A percentile compares a stretch with the other conserved stretches of the same genome.
Evolutionary conservation across 2,797 vertebrate species (phyloP).

Genomic region (Petrocephalus sullivani): DNA sequence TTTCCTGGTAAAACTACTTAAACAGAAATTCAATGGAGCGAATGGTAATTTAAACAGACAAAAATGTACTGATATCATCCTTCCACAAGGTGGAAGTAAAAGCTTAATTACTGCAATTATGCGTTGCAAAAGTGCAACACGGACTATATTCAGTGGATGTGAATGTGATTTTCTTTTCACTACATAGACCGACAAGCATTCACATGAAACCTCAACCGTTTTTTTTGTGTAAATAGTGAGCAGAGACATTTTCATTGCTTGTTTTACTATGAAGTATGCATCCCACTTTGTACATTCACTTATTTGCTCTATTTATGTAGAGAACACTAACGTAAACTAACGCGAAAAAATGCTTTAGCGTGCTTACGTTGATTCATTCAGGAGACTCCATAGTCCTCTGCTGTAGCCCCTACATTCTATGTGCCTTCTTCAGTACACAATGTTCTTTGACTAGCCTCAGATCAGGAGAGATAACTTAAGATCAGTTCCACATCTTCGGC

Average conservation of each 20-base stretch:
- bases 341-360: not conserved
- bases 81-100: conserved; percentile 64
- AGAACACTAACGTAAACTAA: not conserved
- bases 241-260: not conserved
- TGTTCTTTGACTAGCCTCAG: not conserved
- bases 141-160: not conserved
- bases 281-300: not conserved
- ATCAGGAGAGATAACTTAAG: not conserved
- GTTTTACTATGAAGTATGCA: not conserved
- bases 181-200: not conserved
- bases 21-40: not conserved
- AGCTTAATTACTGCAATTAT: conserved; percentile 30
- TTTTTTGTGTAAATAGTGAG: not conserved
- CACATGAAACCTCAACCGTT: not conserved
- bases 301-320: not conserved
- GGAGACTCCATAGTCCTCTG: not conserved
- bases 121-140: conserved; percentile 17
- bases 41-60: conserved; percentile 1
- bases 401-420: not conserved
- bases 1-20: not conserved
- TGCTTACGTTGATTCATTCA: not conserved
- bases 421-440: not conserved
- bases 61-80: conserved; percentile 17
- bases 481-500: not conserved
- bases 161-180: conserved; percentile 31